Percentiles rank a stretch among this genome's conserved stretches.
Conservation (phyloP, 2,888 invertebrate genomes). For the Xestia xanthographa region DNA sequence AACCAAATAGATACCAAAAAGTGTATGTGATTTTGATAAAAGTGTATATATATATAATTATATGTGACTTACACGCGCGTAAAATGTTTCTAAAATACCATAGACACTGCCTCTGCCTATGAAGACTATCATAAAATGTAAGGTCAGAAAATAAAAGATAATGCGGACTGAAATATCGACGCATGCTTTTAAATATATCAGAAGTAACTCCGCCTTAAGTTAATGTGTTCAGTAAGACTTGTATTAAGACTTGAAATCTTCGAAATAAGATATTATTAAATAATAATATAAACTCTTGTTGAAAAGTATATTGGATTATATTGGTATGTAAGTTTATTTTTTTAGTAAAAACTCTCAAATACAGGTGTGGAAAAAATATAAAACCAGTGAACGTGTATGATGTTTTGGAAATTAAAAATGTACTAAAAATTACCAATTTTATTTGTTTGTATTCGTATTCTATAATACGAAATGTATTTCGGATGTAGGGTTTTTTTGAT, state of each 20-base stretch:
- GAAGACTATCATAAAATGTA: constrained; percentile 52
- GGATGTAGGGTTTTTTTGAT: background rate
- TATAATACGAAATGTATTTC: background rate
- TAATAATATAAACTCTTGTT: background rate
- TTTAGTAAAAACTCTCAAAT: background rate
- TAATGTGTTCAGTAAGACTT: constrained; percentile 42
- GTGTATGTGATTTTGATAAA: background rate
- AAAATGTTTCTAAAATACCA: background rate
- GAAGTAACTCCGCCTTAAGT: constrained; percentile 30
- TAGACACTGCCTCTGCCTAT: constrained; percentile 53
- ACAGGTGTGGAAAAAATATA: constrained; percentile 51
- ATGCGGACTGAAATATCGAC: constrained; percentile 52
- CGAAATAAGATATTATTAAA: background rate
- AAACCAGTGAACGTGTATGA: constrained; percentile 56
- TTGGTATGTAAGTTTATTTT: constrained; percentile 9
- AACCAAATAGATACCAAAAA: accelerated
- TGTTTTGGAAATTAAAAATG: constrained; percentile 27
- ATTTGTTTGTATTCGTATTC: too few relatives aligned
- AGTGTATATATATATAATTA: background rate
- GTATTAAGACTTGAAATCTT: constrained; percentile 19
- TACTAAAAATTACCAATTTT: constrained; percentile 32
- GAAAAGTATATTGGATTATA: background rate
- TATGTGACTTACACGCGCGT: background rate
- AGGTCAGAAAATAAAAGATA: constrained; percentile 58
- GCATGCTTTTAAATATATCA: constrained; percentile 57